Conservation (phyloP, 2,113 vertebrate species). For the Phyllopteryx taeniolatus region DNA sequence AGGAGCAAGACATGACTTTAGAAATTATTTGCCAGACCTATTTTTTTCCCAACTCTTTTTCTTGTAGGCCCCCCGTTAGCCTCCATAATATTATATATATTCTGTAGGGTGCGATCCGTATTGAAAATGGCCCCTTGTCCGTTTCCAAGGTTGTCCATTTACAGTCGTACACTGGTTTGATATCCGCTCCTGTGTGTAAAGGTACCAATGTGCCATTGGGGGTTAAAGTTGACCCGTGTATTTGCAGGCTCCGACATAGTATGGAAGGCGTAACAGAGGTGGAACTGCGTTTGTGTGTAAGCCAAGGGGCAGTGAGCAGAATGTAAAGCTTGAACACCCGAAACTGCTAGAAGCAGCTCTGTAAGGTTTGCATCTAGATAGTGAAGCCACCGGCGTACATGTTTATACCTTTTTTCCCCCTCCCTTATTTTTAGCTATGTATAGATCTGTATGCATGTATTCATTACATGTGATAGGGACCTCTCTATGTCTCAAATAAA, state of each 20-base stretch:
- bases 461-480: too few relatives aligned
- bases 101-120: too few relatives aligned
- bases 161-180: not conserved
- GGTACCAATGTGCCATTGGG: not conserved
- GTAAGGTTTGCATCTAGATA: too few relatives aligned
- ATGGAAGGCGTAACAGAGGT: not conserved
- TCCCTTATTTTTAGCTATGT: too few relatives aligned
- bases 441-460: too few relatives aligned
- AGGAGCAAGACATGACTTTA: conserved; percentile 3
- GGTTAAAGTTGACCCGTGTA: not conserved
- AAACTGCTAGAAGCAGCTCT: not conserved
- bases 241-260: not conserved
- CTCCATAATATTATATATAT: not conserved
- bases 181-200: not conserved
- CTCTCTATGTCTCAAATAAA: too few relatives aligned
- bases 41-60: not conserved
- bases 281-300: not conserved
- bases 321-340: not conserved
- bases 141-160: too few relatives aligned
- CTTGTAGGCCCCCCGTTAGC: too few relatives aligned
- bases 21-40: not conserved
- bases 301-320: not conserved
- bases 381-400: too few relatives aligned
- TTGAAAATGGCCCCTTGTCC: too few relatives aligned
- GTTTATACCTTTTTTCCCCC: too few relatives aligned